These are phyloP conservation scores for Psilanteris sp. DNA, from an alignment of 1,140 invertebrate genomes.

Conservation along the genomic window DNA sequence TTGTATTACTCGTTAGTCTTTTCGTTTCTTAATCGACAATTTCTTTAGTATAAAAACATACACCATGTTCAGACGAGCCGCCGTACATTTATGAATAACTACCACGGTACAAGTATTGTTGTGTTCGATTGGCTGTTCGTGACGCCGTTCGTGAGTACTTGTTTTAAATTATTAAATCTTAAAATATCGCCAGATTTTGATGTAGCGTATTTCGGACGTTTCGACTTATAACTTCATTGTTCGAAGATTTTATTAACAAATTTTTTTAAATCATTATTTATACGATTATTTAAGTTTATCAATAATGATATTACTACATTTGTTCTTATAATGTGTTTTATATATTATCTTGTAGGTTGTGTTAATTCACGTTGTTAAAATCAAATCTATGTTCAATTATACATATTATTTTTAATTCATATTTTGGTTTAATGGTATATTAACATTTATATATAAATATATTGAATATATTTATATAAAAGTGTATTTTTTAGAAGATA, in stretches of 20 bases:
- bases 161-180: conserved; percentile 44
- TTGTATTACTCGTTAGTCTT: too few species aligned
- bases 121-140: conserved; percentile 70
- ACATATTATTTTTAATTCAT: conserved; percentile 24
- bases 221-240: conserved; percentile 41
- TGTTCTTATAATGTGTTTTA: conserved; percentile 43
- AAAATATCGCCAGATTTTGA: conserved; percentile 21
- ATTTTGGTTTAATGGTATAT: conserved; percentile 47
- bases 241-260: conserved; percentile 10
- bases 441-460: too few species aligned
- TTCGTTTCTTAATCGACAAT: not conserved
- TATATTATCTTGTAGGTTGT: conserved; percentile 52
- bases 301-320: conserved; percentile 45
- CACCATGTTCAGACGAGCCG: not conserved
- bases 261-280: conserved; percentile 55
- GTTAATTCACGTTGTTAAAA: conserved; percentile 34
- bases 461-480: too few species aligned
- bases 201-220: conserved; percentile 15
- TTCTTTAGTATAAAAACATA: not conserved
- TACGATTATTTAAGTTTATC: conserved; percentile 25
- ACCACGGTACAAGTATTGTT: conserved; percentile 64
- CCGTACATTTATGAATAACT: conserved; percentile 10
- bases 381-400: conserved; percentile 49
- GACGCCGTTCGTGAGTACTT: conserved; percentile 68
- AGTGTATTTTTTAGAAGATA: too few species aligned